Evolutionary conservation across 2,113 vertebrate species (phyloP).

Genomic region (Amazona guildingii): DNA sequence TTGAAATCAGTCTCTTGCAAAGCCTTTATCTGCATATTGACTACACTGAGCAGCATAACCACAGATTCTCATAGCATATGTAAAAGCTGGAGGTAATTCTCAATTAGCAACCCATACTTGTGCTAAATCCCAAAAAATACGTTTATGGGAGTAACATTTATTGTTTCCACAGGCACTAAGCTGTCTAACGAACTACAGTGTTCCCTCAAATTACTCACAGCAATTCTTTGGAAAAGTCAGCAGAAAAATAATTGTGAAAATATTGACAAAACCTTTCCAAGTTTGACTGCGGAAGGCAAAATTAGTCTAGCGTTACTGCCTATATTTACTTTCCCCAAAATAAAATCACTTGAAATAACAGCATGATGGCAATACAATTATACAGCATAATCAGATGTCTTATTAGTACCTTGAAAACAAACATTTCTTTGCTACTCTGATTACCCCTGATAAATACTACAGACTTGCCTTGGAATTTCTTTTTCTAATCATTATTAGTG

Average conservation of each 20-base stretch:
- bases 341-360: constrained; percentile 2
- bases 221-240: not conserved
- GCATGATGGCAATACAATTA: constrained; percentile 11
- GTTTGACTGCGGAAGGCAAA: not conserved
- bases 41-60: not conserved
- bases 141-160: not conserved
- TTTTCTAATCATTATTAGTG: not conserved
- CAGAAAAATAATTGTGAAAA: not conserved
- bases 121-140: not conserved
- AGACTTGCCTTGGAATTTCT: not conserved
- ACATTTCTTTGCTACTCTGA: not conserved
- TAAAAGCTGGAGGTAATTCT: not conserved
- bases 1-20: not conserved
- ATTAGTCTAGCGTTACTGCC: not conserved
- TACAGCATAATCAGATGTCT: not conserved
- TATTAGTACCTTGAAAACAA: not conserved
- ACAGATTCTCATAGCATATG: not conserved
- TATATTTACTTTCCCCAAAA: not conserved
- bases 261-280: not conserved
- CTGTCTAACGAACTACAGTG: not conserved
- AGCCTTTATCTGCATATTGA: not conserved
- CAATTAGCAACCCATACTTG: not conserved
- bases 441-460: not conserved
- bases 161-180: not conserved
- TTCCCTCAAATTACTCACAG: not conserved